A percentile compares a stretch with the other conserved stretches of the same genome.
These are phyloP conservation scores for Scolopax bukidnonensis DNA, from an alignment of 2,797 vertebrate species.

Conservation along the genomic window DNA sequence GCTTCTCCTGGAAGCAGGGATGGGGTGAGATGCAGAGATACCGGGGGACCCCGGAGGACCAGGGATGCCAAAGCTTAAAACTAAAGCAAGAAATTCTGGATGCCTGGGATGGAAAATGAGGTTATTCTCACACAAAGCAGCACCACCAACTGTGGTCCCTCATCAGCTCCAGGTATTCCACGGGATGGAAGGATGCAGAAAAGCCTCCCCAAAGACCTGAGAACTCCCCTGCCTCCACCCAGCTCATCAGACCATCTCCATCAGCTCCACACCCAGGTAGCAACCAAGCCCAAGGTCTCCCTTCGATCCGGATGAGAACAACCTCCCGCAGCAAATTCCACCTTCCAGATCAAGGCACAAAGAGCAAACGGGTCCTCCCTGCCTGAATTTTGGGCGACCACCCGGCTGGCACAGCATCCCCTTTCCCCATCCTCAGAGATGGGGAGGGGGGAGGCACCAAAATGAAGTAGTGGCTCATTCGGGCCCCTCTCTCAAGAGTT, in stretches of 20 bases:
- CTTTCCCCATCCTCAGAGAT: not conserved
- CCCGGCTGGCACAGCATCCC: not conserved
- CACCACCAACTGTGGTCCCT: fast-evolving
- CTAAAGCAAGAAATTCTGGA: not conserved
- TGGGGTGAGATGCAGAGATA: not conserved
- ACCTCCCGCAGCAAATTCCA: fast-evolving
- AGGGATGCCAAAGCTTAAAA: not conserved
- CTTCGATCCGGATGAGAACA: not conserved
- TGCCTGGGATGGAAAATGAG: not conserved
- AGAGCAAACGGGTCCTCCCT: not conserved
- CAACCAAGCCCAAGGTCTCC: not conserved
- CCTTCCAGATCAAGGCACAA: not conserved
- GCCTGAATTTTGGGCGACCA: fast-evolving
- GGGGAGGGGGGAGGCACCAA: fast-evolving
- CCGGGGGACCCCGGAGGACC: fast-evolving
- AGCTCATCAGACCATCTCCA: not conserved
- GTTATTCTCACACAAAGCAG: not conserved
- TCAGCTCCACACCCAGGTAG: fast-evolving
- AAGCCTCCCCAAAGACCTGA: not conserved
- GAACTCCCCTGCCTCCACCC: not conserved
- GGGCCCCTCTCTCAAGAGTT: not conserved
- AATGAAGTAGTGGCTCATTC: fast-evolving
- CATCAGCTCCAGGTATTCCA: not conserved
- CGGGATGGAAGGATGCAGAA: fast-evolving
- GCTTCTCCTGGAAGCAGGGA: not conserved